Conservation (phyloP, 2,888 invertebrate genomes). For the Nebria brevicollis region DNA sequence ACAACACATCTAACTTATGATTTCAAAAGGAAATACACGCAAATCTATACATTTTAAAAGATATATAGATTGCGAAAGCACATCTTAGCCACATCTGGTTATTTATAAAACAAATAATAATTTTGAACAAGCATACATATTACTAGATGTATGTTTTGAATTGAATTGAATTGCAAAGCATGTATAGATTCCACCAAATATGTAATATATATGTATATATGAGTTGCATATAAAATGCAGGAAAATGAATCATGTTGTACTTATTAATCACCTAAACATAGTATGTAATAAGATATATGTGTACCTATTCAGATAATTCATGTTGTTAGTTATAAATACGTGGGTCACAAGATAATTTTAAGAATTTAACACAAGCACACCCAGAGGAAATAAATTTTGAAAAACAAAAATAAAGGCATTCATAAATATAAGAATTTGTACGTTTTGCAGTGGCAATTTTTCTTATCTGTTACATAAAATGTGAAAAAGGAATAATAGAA, state of each 20-base stretch:
- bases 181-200: neutral
- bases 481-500: neutral
- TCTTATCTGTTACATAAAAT: conserved; percentile 34
- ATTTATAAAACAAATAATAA: too few species aligned
- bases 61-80: too few species aligned
- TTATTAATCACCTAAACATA: neutral
- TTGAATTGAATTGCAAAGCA: too few species aligned
- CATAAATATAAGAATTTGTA: conserved; percentile 41
- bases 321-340: conserved; percentile 12
- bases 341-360: conserved; percentile 34
- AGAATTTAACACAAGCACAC: conserved; percentile 40
- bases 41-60: too few species aligned
- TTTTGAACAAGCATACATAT: too few species aligned
- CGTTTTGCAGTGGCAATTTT: conserved; percentile 28
- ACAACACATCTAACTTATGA: neutral
- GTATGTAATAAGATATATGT: too few species aligned
- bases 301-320: conserved; percentile 22
- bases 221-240: neutral
- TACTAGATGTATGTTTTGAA: too few species aligned
- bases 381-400: conserved; percentile 42
- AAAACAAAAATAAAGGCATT: conserved; percentile 35
- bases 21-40: neutral
- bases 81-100: too few species aligned
- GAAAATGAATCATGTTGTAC: neutral
- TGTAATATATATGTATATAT: conserved; percentile 3